A percentile compares a stretch with the other conserved stretches of the same genome.
Conservation (phyloP, 2,888 invertebrate genomes). For the Noctua janthina region DNA sequence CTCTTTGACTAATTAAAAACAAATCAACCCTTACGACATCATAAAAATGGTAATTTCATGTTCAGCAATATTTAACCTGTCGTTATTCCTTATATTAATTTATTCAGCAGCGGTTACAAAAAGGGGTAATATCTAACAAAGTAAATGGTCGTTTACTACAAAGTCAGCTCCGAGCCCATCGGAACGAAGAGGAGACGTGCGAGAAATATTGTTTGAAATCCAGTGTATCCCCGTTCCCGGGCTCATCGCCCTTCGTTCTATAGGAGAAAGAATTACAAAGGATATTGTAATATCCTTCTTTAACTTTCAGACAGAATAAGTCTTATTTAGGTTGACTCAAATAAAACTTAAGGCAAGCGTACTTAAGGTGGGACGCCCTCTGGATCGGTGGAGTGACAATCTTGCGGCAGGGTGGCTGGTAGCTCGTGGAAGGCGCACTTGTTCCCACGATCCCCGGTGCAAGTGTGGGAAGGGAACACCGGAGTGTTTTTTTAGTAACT, state of each 20-base stretch:
- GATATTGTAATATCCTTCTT: too few species aligned
- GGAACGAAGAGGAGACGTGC: not conserved
- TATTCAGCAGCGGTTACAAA: not conserved
- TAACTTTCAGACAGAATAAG: too few species aligned
- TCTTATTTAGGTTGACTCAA: too few species aligned
- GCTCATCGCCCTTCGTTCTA: not conserved
- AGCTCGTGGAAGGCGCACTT: too few species aligned
- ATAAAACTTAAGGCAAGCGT: too few species aligned
- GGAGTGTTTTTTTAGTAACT: too few species aligned
- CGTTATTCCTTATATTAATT: constrained; percentile 3
- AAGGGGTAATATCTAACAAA: not conserved
- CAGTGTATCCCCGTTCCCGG: not conserved
- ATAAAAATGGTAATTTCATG: not conserved
- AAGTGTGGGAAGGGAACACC: too few species aligned
- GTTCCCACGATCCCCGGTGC: too few species aligned
- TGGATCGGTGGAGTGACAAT: too few species aligned
- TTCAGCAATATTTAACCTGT: not conserved
- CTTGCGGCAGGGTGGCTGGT: too few species aligned
- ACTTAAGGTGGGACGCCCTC: too few species aligned
- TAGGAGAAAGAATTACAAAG: not conserved
- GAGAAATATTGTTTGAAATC: not conserved
- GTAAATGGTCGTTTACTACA: constrained; percentile 4
- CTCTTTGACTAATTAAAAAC: not conserved
- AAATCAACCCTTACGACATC: not conserved
- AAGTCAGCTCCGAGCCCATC: constrained; percentile 1